These are phyloP conservation scores for Harpalus rubripes DNA, from an alignment of 2,888 invertebrate genomes.

Conservation along the genomic window DNA sequence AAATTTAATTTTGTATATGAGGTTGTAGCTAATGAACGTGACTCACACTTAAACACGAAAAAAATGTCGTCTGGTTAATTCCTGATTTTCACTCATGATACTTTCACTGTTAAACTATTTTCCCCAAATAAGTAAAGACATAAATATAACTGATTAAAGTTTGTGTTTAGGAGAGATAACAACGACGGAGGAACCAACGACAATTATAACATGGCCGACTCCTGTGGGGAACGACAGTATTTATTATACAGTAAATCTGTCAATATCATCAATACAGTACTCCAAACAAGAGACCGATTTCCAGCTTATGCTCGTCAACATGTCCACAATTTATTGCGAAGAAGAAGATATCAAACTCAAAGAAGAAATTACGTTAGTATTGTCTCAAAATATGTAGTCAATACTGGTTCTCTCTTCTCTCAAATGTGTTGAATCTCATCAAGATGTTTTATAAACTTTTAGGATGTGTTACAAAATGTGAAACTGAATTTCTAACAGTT, in stretches of 20 bases:
- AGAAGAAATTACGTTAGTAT: constrained; percentile 68
- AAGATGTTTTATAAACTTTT: no score
- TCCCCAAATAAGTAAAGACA: no score
- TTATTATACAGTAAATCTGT: constrained; percentile 64
- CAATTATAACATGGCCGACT: constrained; percentile 68
- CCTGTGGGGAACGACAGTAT: constrained; percentile 64
- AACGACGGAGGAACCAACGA: constrained; percentile 67
- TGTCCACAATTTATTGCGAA: constrained; percentile 68
- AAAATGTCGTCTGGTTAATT: no score
- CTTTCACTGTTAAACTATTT: no score
- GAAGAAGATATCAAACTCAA: constrained; percentile 57
- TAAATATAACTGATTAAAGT: neutral
- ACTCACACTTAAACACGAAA: no score
- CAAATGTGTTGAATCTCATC: no score
- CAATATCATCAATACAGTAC: constrained; percentile 12
- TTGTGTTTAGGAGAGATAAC: constrained; percentile 54
- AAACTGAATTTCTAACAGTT: no score
- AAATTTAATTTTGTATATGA: no score
- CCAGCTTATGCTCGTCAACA: constrained; percentile 64
- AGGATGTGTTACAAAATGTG: no score
- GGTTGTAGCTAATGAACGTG: no score
- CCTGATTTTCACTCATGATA: no score
- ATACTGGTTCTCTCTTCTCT: no score
- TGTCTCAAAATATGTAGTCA: neutral
- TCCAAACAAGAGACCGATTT: constrained; percentile 49